Base-by-base conservation (phyloP, 2,888 invertebrate species). In the Petrolisthes manimaculis region DNA sequence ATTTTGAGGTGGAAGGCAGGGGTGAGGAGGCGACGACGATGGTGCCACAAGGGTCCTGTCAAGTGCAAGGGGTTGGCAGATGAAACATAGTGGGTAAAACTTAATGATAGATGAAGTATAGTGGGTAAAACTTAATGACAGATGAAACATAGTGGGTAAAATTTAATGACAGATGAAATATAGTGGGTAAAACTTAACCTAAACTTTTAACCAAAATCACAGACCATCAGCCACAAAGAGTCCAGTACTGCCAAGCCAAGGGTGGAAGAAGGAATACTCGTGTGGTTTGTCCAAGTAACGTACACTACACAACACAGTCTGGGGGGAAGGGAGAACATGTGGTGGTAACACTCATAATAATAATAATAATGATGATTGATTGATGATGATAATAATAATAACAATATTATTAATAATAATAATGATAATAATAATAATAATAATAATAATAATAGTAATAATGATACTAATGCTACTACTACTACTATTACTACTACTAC, bases 1-100 rank as follows among this genome's bases (percentile, higher is more conserved):
- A 96, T 96, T 92, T 95, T 95, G 92, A 96, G 96, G 93, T 97
- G 96, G 92, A 96, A 96, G 0, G 96, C 95, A 0, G 96, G 96
- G 0, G 96, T 96, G 78, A 96, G 93, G 90, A 96, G 94, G 92
- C 95, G 96, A 37, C 96, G 94, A 91, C 95, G 94, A 0, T 93
- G 93, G 91, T 94, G 94, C 96, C 96, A 97, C 93, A 95, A 95
- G 75, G 93, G 92, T 92, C 94, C 94, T 89, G 93, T 9, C 6
- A 51, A 18, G 51, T 14, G 18, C 5, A 37, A 82, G 67, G 67
- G 51, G 9, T 9, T 0, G 75, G 4, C 3, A n/a, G n/a, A 74
- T 5, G 2, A n/a, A 9, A n/a, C 0, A 12, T 21, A 21, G 21
- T 5, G n/a, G 37, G 21, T 21, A 21, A 74, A 74, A 74, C n/a